Conservation (phyloP, 2,888 invertebrate genomes). For the Carpatolechia fugitivella region DNA sequence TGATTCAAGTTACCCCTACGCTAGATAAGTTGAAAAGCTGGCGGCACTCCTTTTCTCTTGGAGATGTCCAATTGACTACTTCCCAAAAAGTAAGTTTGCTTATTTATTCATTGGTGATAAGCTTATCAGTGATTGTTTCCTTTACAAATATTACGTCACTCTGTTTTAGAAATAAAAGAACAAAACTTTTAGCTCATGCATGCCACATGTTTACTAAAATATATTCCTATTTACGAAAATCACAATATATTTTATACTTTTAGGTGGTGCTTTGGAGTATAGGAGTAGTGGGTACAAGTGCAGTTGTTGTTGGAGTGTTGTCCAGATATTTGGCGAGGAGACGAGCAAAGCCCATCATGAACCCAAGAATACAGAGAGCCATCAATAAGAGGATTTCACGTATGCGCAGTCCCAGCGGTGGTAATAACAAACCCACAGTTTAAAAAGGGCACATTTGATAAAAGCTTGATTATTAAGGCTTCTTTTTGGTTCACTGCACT, state of each 20-base stretch:
- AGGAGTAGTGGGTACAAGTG: constrained; percentile 84
- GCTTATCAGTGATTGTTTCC: too few species aligned
- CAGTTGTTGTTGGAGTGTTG: constrained; percentile 89
- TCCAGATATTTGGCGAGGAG: constrained; percentile 88
- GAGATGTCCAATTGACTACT: constrained; percentile 79
- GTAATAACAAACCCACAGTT: constrained; percentile 32
- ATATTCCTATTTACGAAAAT: neutral
- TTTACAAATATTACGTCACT: too few species aligned
- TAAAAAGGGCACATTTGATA: neutral
- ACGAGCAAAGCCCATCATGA: constrained; percentile 81
- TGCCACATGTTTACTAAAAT: too few species aligned
- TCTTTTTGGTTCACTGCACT: constrained; percentile 2
- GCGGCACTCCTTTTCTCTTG: constrained; percentile 65
- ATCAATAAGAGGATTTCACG: constrained; percentile 81
- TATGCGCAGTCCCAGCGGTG: constrained; percentile 85
- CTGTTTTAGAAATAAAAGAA: too few species aligned
- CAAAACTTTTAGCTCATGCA: too few species aligned
- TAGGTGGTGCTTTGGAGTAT: constrained; percentile 86
- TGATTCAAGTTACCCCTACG: constrained; percentile 78
- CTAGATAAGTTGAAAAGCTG: constrained; percentile 77
- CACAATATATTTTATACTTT: constrained; percentile 18
- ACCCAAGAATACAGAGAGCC: constrained; percentile 77
- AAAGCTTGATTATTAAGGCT: neutral
- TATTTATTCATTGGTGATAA: too few species aligned
- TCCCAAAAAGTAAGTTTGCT: constrained; percentile 82